These are phyloP conservation scores for Argyrosomus japonicus DNA, from an alignment of 2,113 vertebrate species.

Conservation along the genomic window DNA sequence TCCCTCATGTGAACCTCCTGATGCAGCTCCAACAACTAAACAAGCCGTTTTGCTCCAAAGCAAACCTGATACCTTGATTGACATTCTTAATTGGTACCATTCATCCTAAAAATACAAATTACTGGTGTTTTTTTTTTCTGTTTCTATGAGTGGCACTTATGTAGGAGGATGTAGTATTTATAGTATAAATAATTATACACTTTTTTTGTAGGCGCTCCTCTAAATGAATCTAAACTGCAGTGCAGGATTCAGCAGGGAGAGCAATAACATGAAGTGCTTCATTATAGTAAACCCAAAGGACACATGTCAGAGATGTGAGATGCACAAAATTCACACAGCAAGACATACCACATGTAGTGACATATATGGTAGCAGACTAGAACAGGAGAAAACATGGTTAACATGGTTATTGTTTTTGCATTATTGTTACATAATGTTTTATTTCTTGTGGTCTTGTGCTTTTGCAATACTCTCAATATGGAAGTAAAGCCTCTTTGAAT, in stretches of 20 bases:
- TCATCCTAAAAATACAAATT: neutral
- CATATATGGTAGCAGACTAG: neutral
- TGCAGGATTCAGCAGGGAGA: slow-evolving; percentile 5
- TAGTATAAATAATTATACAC: neutral
- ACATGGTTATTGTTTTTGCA: too few relatives aligned
- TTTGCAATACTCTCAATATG: too few relatives aligned
- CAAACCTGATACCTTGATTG: neutral
- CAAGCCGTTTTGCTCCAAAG: neutral
- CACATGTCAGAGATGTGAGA: neutral
- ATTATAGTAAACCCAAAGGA: neutral
- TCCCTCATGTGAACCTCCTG: neutral
- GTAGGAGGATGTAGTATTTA: neutral
- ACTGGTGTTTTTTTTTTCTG: neutral
- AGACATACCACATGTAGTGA: neutral
- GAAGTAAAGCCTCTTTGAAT: too few relatives aligned
- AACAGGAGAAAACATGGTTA: neutral
- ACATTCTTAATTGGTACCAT: neutral
- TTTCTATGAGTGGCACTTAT: neutral
- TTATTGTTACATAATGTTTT: too few relatives aligned
- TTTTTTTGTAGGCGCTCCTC: neutral
- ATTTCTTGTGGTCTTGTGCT: too few relatives aligned
- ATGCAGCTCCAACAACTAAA: neutral
- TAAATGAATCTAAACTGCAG: slow-evolving; percentile 2
- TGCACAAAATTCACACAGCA: neutral
- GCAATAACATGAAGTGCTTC: neutral